A percentile compares a stretch with the other conserved stretches of the same genome.
Evolutionary conservation across 2,113 vertebrate species (phyloP).

Genomic region (Ptychochromis oligacanthus): DNA sequence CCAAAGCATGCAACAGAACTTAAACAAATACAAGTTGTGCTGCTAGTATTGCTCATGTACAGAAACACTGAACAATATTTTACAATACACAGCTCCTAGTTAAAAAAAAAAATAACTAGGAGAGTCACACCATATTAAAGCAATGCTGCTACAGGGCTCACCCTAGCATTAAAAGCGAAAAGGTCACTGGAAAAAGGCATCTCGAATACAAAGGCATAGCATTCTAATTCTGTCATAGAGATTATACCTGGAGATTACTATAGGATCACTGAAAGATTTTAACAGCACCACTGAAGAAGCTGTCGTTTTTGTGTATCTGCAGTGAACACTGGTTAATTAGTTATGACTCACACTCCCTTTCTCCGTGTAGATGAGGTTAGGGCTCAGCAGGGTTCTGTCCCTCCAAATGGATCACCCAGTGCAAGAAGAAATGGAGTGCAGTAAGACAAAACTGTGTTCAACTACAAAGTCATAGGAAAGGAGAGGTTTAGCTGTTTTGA

Average conservation of each 20-base stretch:
- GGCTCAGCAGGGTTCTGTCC: slow-evolving; percentile 63
- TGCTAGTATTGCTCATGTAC: background rate
- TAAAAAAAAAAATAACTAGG: background rate
- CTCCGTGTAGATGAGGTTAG: slow-evolving; percentile 65
- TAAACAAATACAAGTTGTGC: background rate
- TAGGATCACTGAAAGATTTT: background rate
- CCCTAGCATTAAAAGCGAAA: slow-evolving; percentile 17
- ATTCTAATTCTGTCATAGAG: slow-evolving; percentile 1
- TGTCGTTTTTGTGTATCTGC: slow-evolving; percentile 17
- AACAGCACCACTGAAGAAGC: background rate
- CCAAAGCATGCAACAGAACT: background rate
- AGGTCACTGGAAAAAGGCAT: slow-evolving; percentile 22
- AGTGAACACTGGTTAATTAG: slow-evolving; percentile 64
- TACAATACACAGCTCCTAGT: background rate
- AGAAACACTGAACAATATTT: background rate
- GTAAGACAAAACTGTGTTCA: slow-evolving; percentile 49
- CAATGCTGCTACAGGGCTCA: background rate
- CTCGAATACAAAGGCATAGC: background rate
- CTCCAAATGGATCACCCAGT: slow-evolving; percentile 69
- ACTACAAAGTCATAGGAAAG: slow-evolving; percentile 39
- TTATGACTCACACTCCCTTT: slow-evolving; percentile 70
- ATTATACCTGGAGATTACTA: background rate
- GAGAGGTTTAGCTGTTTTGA: slow-evolving; percentile 39
- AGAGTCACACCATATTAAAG: slow-evolving; percentile 5
- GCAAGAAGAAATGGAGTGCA: slow-evolving; percentile 47